Evolutionary conservation across 2,113 vertebrate species (phyloP), one percentile per base, ranked within the genome.

Genomic region (Brachyistius frenatus): DNA sequence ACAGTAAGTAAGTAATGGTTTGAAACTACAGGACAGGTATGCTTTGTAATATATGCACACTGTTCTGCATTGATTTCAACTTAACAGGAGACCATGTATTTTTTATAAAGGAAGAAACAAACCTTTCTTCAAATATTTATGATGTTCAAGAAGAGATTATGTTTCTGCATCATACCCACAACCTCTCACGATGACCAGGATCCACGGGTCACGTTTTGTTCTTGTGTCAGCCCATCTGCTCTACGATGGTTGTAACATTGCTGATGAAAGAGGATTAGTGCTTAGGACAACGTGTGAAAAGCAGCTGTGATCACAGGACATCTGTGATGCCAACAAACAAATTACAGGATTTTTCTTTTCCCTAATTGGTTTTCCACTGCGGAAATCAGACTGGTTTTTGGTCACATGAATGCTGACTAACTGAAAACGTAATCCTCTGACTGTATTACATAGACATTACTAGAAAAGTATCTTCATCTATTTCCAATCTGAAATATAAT

Each of bases 251-350:
- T 5, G 23, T 31, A 15, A 60, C 52, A 39, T 44, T 8, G 66
- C 63, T 54, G 63, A 64, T 5, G 8, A 49, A 61, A 41, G 67
- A 53, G 79, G 86, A 86, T 88, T 86, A 84, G 69, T 11, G 66
- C 66, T 84, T 9, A 5, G 55, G 46, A 74, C 74, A 71, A 86
- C 73, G 88, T 79, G 85, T 66, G 73, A 75, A 85, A 69, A 83
- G 71, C 80, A 70, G 76, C 79, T 58, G 73, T 16, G 76, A 77
- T 66, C 35, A 15, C 71, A 53, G 61, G 55, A 73, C 23, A 23
- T 23, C 23, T 23, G 23, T 23, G 64, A 76, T 62, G 67, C 53
- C 68, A 39, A 71, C 61, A 70, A 46, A 53, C 10, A 70, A 65
- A 6, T 30, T 36, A 31, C 15, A 41, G 35, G 50, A 68, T 46